Evolutionary conservation across 2,113 vertebrate genomes (phyloP).

Genomic region (Thunnus maccoyii): DNA sequence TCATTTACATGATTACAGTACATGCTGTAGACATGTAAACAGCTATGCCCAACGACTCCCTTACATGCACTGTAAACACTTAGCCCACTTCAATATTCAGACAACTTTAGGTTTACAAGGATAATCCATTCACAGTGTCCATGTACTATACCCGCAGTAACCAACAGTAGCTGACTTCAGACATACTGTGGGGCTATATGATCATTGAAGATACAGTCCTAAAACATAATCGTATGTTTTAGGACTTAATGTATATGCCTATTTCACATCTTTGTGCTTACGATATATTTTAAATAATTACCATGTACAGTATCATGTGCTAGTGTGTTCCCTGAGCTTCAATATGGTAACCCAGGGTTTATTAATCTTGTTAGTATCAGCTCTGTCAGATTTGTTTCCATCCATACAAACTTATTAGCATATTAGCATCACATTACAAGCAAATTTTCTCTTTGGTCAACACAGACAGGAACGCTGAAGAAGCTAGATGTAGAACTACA

Average conservation of each 20-base stretch:
- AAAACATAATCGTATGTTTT: neutral
- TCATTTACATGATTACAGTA: conserved; percentile 64
- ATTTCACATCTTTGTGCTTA: neutral
- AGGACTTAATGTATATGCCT: neutral
- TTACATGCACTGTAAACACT: conserved; percentile 50
- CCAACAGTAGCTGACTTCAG: neutral
- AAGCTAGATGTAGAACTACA: neutral
- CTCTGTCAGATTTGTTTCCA: conserved; percentile 12
- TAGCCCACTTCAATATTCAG: conserved; percentile 55
- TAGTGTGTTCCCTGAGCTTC: neutral
- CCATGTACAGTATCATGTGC: neutral
- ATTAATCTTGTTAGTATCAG: conserved; percentile 3
- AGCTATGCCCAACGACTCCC: conserved; percentile 34
- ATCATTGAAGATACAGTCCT: conserved; percentile 1
- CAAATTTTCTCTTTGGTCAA: neutral
- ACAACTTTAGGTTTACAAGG: conserved; percentile 53
- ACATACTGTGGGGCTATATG: neutral
- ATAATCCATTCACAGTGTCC: conserved; percentile 55
- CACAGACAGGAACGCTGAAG: neutral
- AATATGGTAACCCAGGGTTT: neutral
- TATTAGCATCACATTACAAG: neutral
- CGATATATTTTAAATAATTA: conserved; percentile 10
- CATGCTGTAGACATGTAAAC: conserved; percentile 65
- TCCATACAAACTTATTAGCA: neutral
- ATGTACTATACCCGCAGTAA: conserved; percentile 2